A percentile compares a stretch with the other conserved stretches of the same genome.
Conservation (phyloP, 2,888 invertebrate species). For the Plutella xylostella region DNA sequence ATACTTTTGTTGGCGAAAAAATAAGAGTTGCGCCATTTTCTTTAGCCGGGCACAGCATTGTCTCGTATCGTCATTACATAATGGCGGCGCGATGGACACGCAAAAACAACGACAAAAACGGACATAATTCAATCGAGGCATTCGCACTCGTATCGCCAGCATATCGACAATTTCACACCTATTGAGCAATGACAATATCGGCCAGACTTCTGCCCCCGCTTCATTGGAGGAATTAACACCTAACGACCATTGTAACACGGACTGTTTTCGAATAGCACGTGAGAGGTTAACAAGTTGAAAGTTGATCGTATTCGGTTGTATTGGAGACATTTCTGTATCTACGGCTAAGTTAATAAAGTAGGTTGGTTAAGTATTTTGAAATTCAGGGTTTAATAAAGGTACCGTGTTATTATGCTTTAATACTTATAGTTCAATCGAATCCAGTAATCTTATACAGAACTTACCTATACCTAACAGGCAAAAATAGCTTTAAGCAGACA, state of each 20-base stretch:
- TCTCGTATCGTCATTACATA: background rate
- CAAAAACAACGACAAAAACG: conserved; percentile 9
- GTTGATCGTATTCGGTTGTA: background rate
- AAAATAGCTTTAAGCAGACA: too few relatives aligned
- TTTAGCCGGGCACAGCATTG: background rate
- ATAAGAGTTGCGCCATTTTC: background rate
- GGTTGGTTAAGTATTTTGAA: too few relatives aligned
- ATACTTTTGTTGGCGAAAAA: too few relatives aligned
- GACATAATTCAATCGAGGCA: conserved; percentile 3
- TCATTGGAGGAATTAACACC: conserved; percentile 23
- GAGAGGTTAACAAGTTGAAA: background rate
- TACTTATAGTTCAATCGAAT: too few relatives aligned
- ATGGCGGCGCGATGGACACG: background rate
- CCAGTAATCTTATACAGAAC: too few relatives aligned
- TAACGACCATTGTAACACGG: conserved; percentile 8
- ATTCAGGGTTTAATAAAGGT: too few relatives aligned
- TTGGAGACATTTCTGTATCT: too few relatives aligned
- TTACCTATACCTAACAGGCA: too few relatives aligned
- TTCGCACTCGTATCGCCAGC: conserved; percentile 27
- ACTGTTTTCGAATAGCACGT: background rate
- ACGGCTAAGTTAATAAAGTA: too few relatives aligned
- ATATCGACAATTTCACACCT: conserved; percentile 46
- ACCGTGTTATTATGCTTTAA: too few relatives aligned
- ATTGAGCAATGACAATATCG: conserved; percentile 36
- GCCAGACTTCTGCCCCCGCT: conserved; percentile 19